phyloP scores from a whole-genome alignment of 2,888 invertebrate genomes.

The Xestobium rufovillosum region DNA sequence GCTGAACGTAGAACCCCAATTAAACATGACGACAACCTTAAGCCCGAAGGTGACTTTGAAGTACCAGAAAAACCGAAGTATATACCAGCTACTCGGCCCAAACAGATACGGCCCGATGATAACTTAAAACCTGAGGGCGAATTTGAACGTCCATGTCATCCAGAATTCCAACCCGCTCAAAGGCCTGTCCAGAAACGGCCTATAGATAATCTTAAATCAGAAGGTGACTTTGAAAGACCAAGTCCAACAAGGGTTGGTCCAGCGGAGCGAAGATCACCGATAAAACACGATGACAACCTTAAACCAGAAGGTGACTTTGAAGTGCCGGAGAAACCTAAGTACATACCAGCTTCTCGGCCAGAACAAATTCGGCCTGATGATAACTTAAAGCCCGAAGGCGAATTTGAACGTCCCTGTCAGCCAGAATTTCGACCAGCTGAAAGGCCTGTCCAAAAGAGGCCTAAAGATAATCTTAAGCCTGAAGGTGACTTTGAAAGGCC shows the following conservation, averaged over 20 bases:
- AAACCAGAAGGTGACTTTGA: conserved; percentile 44
- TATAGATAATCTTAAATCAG: conserved; percentile 40
- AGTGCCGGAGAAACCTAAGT: conserved; percentile 36
- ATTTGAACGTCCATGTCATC: conserved; percentile 39
- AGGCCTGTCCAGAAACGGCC: conserved; percentile 33
- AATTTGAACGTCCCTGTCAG: conserved; percentile 38
- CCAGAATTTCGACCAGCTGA: conserved; percentile 43
- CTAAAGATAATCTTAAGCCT: conserved; percentile 41
- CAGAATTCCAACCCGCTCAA: conserved; percentile 37
- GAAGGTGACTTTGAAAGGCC: conserved; percentile 45
- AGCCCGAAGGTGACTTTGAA: conserved; percentile 49
- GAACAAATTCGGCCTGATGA: conserved; percentile 46
- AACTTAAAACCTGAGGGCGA: conserved; percentile 47
- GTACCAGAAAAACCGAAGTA: conserved; percentile 39
- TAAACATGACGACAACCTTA: conserved; percentile 50
- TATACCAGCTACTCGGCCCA: conserved; percentile 43
- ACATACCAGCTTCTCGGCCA: conserved; percentile 44
- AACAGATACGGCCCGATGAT: conserved; percentile 45
- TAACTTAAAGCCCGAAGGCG: conserved; percentile 46
- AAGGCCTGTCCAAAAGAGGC: conserved; percentile 40
- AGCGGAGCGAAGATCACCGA: conserved; percentile 41
- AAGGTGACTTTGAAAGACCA: conserved; percentile 42
- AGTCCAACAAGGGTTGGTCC: conserved; percentile 36
- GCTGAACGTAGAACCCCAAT: conserved; percentile 40
- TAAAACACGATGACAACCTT: conserved; percentile 46